Evolutionary conservation across 1,140 invertebrate genomes (phyloP), one percentile per base, ranked within the genome.

Genomic region (Drosophila lacertosa): DNA sequence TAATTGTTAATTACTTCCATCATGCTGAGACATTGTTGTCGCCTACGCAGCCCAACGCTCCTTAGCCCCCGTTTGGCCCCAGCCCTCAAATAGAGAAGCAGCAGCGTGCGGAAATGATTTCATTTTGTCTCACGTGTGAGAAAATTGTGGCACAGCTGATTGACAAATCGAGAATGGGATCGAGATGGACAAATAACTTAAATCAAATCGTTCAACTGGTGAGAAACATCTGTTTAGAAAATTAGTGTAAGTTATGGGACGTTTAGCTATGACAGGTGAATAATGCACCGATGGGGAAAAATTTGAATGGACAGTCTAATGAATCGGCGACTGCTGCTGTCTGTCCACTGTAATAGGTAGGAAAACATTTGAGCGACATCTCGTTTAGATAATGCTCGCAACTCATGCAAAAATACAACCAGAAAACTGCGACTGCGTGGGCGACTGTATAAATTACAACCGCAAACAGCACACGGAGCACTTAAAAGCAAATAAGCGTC

Each of bases 391-490:
- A 71, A 71, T 63, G 67, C 66, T 37, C 57, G 59, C 76, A 72
- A 75, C 64, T 79, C 70, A 65, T 62, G 37, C 37, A 39, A 53
- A 62, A 66, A 60, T 83, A 71, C 76, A 79, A 54, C 51, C 51
- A 62, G 50, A 42, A 13, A 16, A 26, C n/a, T n/a, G 42, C 13
- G 13, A 57, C 50, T 3, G 37, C 65, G 82, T 71, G 50, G 82
- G 74, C 82, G 77, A 37, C 55, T 47, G 57, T 75, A 77, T 88
- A 77, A 88, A 81, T 88, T 88, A 88, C 82, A 77, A 73, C 82
- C 77, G 67, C 82, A 81, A 86, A 71, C 82, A 50, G 44, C 47
- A 33, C 58, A 66, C 45, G 37, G 66, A 73, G 50, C 64, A 76
- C 70, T 77, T 70, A 70, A 74, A 73, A 66, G 39, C 53, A 68